Evolutionary conservation across 2,113 vertebrate species (phyloP), one percentile per base, ranked within the genome.

Genomic region (Sciurus niger): DNA sequence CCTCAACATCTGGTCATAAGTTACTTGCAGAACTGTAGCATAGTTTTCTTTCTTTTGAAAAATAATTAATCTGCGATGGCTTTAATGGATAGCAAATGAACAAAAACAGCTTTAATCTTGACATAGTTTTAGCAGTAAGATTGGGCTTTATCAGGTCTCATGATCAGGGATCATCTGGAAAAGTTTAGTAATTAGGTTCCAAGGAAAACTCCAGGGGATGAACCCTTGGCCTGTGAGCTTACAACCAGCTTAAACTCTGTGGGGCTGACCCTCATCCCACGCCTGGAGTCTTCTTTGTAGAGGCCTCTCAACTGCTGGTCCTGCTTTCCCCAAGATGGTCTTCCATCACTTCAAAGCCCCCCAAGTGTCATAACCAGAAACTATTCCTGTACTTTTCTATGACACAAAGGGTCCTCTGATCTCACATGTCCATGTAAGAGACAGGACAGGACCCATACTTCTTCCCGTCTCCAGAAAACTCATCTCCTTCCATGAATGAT

Each of bases 31-130:
- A 93, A 93, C n/a, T 96, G 63, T 34, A 88, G 76, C 72, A 95
- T 51, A 92, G 58, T 97, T 97, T 97, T 90, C 87, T 93, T 97
- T 96, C 90, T 94, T 97, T 97, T 96, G 93, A 96, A 97, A 96
- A 96, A 95, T 96, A 96, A 97, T 95, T 96, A 95, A 88, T 96
- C 72, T 97, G 93, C 83, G 67, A 94, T 96, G 84, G 76, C 9
- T 95, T 95, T 96, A 92, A 96, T 94, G 93, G 82, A 63, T 80
- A 82, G 48, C 74, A 92, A 97, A 97, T 93, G 82, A 96, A 97
- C 87, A 95, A 96, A 97, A 95, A 37, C 65, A 89, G 84, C 53
- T 95, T 96, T 97, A 85, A 86, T 92, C 94, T 92, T 87, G 58
- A 90, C 84, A 89, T 68, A 65, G 51, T 93, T 96, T 95, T 37